Evolutionary conservation across 2,113 vertebrate species (phyloP), one percentile per base, ranked within the genome.

Genomic region (Gallinago paraguaiae): DNA sequence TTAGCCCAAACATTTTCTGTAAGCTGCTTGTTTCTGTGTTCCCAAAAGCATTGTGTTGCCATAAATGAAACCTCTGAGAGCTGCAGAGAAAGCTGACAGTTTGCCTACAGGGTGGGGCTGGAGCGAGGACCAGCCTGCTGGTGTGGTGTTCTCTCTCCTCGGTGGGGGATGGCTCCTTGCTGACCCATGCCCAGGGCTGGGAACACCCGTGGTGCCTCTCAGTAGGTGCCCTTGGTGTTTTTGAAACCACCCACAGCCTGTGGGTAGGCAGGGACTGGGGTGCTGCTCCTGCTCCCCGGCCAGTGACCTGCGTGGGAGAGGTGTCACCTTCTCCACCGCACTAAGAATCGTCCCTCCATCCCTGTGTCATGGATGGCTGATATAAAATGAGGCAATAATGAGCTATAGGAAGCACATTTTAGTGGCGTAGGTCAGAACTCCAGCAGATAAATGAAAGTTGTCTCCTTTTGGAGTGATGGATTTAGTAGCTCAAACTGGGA

Each of bases 251-350:
- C 45, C 46, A 18, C 27, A 64, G 41, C 24, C 25, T 82, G 50
- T 1, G 6, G 6, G n/a, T 23, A 4, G 0, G 14, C 15, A 2
- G 1, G 1, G 20, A 5, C 37, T 24, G 57, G 63, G 37, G 2
- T 64, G 64, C 56, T 61, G 54, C 45, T 77, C 18, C 35, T 1
- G 0, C 11, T 77, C 25, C 35, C 12, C 17, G 31, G 41, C 41
- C 4, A 1, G 11, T 30, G 61, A 65, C 17, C 35, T 57, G 39
- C 8, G 0, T 0, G 6, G 63, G 28, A 75, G 48, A 65, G 45
- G 22, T 5, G 8, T 35, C 50, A 14, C 35, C 31, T 57, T 77
- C 41, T 43, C 45, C 69, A 59, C 71, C 3, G 2, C 10, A 2
- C 17, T 46, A 17, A 16, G 4, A 18, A 14, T 20, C 2, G 2